Base-by-base conservation (phyloP, 2,888 invertebrate genomes). In the Embidobia sp. region DNA sequence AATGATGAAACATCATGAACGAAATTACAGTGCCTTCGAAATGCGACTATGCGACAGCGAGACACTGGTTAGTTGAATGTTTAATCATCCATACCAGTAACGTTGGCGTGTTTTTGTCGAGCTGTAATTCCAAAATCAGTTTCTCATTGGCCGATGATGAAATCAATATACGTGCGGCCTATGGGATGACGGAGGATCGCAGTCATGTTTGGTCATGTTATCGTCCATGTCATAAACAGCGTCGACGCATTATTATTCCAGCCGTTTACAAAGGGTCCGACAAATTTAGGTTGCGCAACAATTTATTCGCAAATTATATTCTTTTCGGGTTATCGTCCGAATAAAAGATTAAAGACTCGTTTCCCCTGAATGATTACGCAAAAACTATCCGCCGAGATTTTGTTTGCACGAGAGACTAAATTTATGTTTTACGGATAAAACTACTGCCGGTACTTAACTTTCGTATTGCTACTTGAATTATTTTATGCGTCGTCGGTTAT, bases 1-100 rank as follows among this genome's bases (percentile, higher is more conserved):
- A 87, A 86, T 87, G 87, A 87, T 86, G 85, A 83, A 87, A 87
- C 86, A 85, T 84, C 83, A 81, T 74, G 81, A 80, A 79, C 80
- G 59, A 79, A 79, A 79, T 67, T 61, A 57, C 46, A 59, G 46
- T 22, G 15, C 46, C 33, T 10, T 40, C 8, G 16, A 16, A 37
- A 63, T 40, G 6, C 6, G 22, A 4, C 3, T 22, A 22, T 22
- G 6, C 6, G 40, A 46, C 18, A 26, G 13, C 31, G 49, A 37
- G 53, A 57, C 42, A 19, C 26, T 16, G 53, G 13, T 40, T 29
- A 19, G 42, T 31, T 26, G 37, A 53, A 61, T 72, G 27, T 72
- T 72, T 31, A 53, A 53, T 26, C 22, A 33, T 11, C 18, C 16
- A 15, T 46, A 33, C 27, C 26, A 18, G 22, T 31, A 44, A 33